phyloP scores from a whole-genome alignment of 2,797 vertebrate species.

The Eulemur rubriventer region DNA sequence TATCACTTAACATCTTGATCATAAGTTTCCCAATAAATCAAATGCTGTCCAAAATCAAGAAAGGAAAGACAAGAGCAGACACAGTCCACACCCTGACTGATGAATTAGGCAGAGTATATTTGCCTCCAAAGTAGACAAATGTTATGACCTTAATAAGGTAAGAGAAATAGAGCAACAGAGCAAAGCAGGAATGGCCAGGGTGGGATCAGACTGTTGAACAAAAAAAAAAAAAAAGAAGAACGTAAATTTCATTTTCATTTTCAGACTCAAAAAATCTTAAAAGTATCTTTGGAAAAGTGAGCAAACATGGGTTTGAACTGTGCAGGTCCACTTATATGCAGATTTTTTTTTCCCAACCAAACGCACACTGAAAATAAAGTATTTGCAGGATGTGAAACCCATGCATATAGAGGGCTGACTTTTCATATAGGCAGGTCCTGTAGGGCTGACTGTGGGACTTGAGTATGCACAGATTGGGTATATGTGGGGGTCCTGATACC shows the following conservation, averaged over 20 bases:
- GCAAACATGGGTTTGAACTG: neutral
- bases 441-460: neutral
- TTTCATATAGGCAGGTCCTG: neutral
- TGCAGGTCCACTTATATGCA: neutral
- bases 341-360: neutral
- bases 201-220: neutral
- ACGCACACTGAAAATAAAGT: neutral
- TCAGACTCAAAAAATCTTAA: neutral
- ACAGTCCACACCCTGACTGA: neutral
- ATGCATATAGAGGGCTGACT: neutral
- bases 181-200: neutral
- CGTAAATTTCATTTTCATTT: neutral
- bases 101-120: neutral
- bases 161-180: neutral
- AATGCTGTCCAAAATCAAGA: constrained; percentile 3
- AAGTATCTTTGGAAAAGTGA: constrained; percentile 3
- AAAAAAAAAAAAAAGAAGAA: neutral
- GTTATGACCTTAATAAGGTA: neutral
- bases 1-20: neutral
- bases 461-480: neutral
- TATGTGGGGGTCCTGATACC: neutral
- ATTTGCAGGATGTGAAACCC: neutral
- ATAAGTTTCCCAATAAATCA: neutral
- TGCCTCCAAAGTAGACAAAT: neutral
- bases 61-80: neutral